phyloP scores from a whole-genome alignment of 1,140 invertebrate genomes.

The Oscheius sp. region DNA sequence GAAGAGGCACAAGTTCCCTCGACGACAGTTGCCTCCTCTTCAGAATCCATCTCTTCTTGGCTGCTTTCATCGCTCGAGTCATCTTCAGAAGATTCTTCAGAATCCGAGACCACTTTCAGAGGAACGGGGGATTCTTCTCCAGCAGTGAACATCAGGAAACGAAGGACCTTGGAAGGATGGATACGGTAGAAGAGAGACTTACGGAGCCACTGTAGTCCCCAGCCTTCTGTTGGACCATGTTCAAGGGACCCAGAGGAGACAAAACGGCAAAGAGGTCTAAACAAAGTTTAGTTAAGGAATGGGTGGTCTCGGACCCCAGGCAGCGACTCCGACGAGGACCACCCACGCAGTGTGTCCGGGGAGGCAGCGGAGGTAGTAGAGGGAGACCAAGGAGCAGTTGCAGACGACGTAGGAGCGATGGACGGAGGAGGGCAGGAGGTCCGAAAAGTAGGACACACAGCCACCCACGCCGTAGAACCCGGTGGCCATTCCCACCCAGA shows the following conservation, averaged over 20 bases:
- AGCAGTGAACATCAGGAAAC: slow-evolving; percentile 43
- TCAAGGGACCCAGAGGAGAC: slow-evolving; percentile 47
- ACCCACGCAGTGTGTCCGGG: slow-evolving; percentile 53
- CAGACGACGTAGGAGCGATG: slow-evolving; percentile 50
- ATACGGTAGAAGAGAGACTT: slow-evolving; percentile 29
- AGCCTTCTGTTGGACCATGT: slow-evolving; percentile 43
- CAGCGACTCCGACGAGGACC: slow-evolving; percentile 41
- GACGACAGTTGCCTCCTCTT: too few species aligned
- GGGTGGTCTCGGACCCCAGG: too few species aligned
- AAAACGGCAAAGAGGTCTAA: slow-evolving; percentile 55
- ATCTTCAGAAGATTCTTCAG: neutral
- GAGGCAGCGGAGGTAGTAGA: slow-evolving; percentile 50
- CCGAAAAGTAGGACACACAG: neutral
- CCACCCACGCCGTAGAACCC: neutral
- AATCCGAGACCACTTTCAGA: neutral
- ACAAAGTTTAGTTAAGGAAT: too few species aligned
- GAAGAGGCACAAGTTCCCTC: neutral
- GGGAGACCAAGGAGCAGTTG: slow-evolving; percentile 53
- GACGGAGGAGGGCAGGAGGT: slow-evolving; percentile 1
- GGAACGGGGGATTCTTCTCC: neutral
- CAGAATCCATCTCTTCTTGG: too few species aligned
- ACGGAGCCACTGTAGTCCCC: slow-evolving; percentile 49
- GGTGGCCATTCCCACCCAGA: slow-evolving; percentile 8
- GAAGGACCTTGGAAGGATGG: slow-evolving; percentile 35
- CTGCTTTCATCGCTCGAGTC: neutral